Evolutionary conservation across 2,797 vertebrate species (phyloP), one percentile per base, ranked within the genome.

Genomic region (Labroides dimidiatus): DNA sequence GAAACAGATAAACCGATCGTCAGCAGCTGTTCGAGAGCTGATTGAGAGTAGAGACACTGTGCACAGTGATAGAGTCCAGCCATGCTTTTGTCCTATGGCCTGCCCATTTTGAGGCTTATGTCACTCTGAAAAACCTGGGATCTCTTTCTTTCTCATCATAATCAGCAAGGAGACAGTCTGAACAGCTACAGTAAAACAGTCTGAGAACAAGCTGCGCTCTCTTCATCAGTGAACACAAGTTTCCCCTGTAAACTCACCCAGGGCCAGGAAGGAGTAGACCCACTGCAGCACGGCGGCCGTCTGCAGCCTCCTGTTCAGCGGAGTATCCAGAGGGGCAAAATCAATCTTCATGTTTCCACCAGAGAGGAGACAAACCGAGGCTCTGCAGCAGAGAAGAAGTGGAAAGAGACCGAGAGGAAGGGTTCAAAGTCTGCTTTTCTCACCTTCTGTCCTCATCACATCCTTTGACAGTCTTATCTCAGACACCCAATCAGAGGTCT

Each of bases 241-340:
- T n/a, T n/a, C n/a, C n/a, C n/a, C 17, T 13, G 24, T 24, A 50
- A 0, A 77, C 95, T 96, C 93, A 99, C 98, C 96, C 37, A 98
- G 75, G 8, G 33, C 76, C 5, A 97, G 81, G 87, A 99, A 99
- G 80, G 92, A 94, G 92, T 91, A 95, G 81, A 98, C 86, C 96
- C 97, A 99, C 17, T 95, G 94, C 49, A 92, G 50, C 55, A 97
- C 95, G 0, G 87, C 69, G 0, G 92, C 89, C 0, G 95, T 99
- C 93, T 99, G 96, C 77, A 98, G 91, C 78, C 97, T 92, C 55
- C 96, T 91, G 15, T 72, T 24, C 21, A 95, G 36, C 0, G 97
- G 96, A 43, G 96, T 0, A 0, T 82, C 72, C 37, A 82, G 4
- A 0, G 97, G 96, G 2, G 96, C 96, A 3, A 98, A 97, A 62